Conservation (phyloP, 2,888 invertebrate genomes). For the Acleris laterana region DNA sequence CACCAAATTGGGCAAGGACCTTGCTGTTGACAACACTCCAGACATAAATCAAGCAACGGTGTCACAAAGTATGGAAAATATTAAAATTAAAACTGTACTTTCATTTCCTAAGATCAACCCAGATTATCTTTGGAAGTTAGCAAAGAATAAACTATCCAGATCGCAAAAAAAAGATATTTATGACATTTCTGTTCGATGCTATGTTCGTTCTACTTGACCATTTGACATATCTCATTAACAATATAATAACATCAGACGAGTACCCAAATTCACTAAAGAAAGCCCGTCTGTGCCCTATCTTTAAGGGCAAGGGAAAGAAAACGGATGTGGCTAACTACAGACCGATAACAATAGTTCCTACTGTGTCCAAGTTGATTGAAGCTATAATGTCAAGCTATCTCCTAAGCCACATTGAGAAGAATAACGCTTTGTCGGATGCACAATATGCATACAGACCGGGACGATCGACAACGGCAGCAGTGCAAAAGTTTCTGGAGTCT, state of each 20-base stretch:
- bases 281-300: constrained; percentile 7
- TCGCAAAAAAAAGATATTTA: background rate
- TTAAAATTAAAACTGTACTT: background rate
- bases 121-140: constrained; percentile 2
- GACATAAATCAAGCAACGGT: background rate
- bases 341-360: constrained; percentile 10
- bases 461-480: too few species aligned
- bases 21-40: background rate
- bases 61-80: background rate
- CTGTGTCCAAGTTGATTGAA: background rate
- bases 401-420: background rate
- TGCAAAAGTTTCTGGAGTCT: too few species aligned
- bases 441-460: background rate
- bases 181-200: background rate
- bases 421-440: background rate
- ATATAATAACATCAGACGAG: background rate
- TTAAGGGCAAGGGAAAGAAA: constrained; percentile 2
- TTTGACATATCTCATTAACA: background rate
- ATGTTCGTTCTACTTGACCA: background rate
- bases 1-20: background rate
- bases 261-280: background rate
- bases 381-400: background rate
- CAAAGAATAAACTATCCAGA: background rate
- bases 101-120: background rate
- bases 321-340: background rate